A percentile compares a stretch with the other conserved stretches of the same genome.
These are phyloP conservation scores for Styela plicata DNA, from an alignment of 23 tunicate species.

Conservation along the genomic window DNA sequence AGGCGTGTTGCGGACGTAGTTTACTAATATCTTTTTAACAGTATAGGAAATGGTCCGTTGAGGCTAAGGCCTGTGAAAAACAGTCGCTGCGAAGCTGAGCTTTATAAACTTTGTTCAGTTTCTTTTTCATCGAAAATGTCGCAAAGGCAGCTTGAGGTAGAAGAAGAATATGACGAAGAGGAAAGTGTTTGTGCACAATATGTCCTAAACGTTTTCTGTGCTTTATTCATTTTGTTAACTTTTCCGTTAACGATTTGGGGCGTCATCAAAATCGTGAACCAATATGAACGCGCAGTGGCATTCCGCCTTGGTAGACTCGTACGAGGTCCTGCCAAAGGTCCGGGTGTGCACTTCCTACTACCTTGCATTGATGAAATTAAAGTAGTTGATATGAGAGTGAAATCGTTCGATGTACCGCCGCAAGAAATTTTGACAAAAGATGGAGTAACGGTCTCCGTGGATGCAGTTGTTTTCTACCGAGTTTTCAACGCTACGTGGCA, in stretches of 20 bases:
- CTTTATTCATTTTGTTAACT: conserved; percentile 3
- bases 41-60: neutral
- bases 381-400: conserved; percentile 29
- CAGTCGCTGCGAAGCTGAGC: neutral
- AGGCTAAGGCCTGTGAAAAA: neutral
- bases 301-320: conserved; percentile 25
- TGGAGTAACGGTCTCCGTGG: conserved; percentile 20
- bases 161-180: conserved; percentile 13
- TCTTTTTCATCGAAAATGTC: neutral
- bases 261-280: neutral
- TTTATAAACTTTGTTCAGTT: neutral
- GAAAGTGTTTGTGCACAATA: neutral
- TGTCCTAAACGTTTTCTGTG: neutral
- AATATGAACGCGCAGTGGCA: conserved; percentile 24
- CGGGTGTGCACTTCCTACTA: conserved; percentile 13
- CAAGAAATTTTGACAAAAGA: conserved; percentile 44
- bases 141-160: neutral
- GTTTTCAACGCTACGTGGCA: conserved; percentile 6
- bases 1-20: neutral
- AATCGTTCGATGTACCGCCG: conserved; percentile 32
- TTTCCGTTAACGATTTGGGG: conserved; percentile 23
- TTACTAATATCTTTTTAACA: neutral
- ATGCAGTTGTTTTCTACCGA: conserved; percentile 25
- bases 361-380: conserved; percentile 29
- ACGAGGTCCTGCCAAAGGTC: conserved; percentile 24